Percentiles rank a stretch among this genome's conserved stretches.
Evolutionary conservation across 2,797 vertebrate genomes (phyloP).

Genomic region (Rhodeus uyekii): DNA sequence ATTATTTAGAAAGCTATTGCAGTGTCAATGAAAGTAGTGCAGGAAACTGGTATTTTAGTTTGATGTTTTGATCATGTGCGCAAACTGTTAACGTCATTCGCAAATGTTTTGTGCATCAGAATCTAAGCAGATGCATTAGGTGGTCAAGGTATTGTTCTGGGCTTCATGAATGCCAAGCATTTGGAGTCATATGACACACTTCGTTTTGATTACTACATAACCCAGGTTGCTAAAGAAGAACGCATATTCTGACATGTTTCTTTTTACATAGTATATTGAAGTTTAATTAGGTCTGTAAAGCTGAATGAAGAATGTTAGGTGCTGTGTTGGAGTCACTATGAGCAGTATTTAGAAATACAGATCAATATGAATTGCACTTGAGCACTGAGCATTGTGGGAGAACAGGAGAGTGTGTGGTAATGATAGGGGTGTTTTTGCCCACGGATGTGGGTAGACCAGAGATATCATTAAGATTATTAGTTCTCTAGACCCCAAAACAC

Average conservation of each 20-base stretch:
- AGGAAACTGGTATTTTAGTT: background rate
- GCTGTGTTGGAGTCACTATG: background rate
- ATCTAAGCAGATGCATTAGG: background rate
- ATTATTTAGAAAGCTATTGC: background rate
- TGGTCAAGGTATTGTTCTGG: background rate
- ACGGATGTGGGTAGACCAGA: conserved; percentile 11
- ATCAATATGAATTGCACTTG: conserved; percentile 7
- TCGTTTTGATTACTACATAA: background rate
- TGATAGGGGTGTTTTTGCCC: background rate
- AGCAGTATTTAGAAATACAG: conserved; percentile 1
- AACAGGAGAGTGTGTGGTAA: background rate
- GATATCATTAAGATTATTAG: conserved; percentile 36
- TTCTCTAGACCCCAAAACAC: conserved; percentile 17
- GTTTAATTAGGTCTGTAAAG: background rate
- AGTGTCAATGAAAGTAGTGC: background rate
- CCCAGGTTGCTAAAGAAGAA: background rate
- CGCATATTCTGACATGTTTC: background rate
- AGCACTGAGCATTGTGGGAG: conserved; percentile 15
- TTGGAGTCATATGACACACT: background rate
- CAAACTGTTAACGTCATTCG: background rate
- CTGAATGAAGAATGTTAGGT: background rate
- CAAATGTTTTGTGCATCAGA: background rate
- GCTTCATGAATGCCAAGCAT: background rate
- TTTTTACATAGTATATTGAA: background rate
- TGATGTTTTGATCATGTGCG: background rate